Evolutionary conservation across 2,888 invertebrate species (phyloP).

Genomic region (Agrotis exclamationis): DNA sequence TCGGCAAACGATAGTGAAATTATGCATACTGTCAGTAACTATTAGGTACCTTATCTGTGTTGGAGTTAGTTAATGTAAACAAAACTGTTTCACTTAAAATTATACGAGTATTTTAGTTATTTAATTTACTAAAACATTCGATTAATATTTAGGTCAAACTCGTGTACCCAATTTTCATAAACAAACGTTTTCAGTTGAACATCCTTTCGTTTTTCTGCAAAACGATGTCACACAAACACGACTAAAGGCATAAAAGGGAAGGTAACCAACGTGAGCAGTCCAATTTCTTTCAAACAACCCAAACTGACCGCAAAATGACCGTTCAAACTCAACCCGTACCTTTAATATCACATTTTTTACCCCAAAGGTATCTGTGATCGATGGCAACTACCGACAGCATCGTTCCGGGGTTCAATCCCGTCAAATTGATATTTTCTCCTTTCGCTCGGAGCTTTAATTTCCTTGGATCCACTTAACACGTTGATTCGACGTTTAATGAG

Average conservation of each 20-base stretch:
- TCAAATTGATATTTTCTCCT: slow-evolving; percentile 48
- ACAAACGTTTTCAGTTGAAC: slow-evolving; percentile 16
- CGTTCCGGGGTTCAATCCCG: slow-evolving; percentile 38
- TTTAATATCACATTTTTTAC: slow-evolving; percentile 42
- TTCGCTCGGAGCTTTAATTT: slow-evolving; percentile 42
- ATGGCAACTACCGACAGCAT: slow-evolving; percentile 30
- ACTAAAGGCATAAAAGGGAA: slow-evolving; percentile 10
- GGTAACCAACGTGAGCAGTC: slow-evolving; percentile 25
- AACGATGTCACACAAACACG: slow-evolving; percentile 17
- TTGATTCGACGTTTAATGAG: slow-evolving; percentile 64
- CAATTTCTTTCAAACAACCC: slow-evolving; percentile 38
- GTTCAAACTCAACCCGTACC: slow-evolving; percentile 14
- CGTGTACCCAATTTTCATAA: neutral
- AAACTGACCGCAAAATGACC: slow-evolving; percentile 36
- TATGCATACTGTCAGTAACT: neutral
- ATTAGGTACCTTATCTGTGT: neutral
- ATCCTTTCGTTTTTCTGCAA: slow-evolving; percentile 15
- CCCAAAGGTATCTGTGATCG: slow-evolving; percentile 23
- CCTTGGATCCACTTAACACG: slow-evolving; percentile 49
- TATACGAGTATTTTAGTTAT: neutral
- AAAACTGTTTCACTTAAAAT: neutral
- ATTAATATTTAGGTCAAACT: neutral
- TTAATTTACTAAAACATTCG: neutral
- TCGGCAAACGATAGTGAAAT: neutral
- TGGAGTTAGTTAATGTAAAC: slow-evolving; percentile 2